Evolutionary conservation across 1,140 invertebrate genomes (phyloP).

Genomic region (Conopomorpha cramerella): DNA sequence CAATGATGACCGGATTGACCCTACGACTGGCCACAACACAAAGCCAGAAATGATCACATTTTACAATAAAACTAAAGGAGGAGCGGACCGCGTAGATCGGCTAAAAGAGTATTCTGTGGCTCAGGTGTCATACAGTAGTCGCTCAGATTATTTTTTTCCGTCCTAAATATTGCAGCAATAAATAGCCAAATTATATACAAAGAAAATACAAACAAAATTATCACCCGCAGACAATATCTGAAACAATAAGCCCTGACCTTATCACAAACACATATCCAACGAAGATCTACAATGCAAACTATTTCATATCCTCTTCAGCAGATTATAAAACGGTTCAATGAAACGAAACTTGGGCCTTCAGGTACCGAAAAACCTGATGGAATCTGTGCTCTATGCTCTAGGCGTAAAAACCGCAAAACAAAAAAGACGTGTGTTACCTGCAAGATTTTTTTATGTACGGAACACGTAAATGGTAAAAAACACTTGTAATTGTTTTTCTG

Average conservation of each 20-base stretch:
- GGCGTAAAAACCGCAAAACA: slow-evolving; percentile 11
- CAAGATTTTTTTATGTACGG: slow-evolving; percentile 6
- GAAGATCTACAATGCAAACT: too few species aligned
- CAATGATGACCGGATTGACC: too few species aligned
- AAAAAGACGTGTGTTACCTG: slow-evolving; percentile 6
- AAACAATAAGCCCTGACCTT: slow-evolving; percentile 7
- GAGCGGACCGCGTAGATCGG: slow-evolving; percentile 6
- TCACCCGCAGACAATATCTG: slow-evolving; percentile 7
- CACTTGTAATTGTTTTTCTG: too few species aligned
- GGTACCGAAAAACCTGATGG: slow-evolving; percentile 5
- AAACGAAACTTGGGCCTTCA: slow-evolving; percentile 1
- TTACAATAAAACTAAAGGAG: too few species aligned
- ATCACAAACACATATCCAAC: too few species aligned
- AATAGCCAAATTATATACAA: slow-evolving; percentile 12
- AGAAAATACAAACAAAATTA: slow-evolving; percentile 9
- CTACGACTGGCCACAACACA: too few species aligned
- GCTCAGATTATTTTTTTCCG: slow-evolving; percentile 10
- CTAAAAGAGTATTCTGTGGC: slow-evolving; percentile 10
- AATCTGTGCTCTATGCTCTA: slow-evolving; percentile 8
- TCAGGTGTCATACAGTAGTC: slow-evolving; percentile 8
- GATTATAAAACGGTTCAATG: too few species aligned
- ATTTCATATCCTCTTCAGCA: too few species aligned
- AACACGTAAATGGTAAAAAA: too few species aligned
- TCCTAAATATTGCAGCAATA: slow-evolving; percentile 8
- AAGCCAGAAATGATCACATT: too few species aligned